Evolutionary conservation across 1,140 invertebrate genomes (phyloP), one percentile per base, ranked within the genome.

Genomic region (Euborellia annulipes): DNA sequence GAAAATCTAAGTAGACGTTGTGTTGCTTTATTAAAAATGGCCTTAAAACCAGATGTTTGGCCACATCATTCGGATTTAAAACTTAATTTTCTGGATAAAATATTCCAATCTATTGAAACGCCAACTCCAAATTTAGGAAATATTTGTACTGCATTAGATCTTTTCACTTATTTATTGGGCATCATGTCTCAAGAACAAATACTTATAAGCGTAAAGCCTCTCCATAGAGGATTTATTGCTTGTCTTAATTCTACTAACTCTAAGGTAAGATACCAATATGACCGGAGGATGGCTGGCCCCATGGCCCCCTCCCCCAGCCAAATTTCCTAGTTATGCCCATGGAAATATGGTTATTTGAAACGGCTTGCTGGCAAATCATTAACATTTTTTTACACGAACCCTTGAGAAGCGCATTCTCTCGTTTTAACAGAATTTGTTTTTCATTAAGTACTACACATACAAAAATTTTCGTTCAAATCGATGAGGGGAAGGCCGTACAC

Each of bases 31-130:
- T 65, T 96, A 2, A 92, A 92, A 63, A 80, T 76, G 48, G 88
- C 88, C 7, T 70, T 96, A 27, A 84, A 85, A 56, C 83, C 87
- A 0, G 90, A 95, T 51, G 76, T 96, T 13, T 95, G 91, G 88
- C 79, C 84, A 0, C 85, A 88, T 41, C 79, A 79, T 13, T 82
- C 85, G 51, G 91, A 96, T 58, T 68, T 95, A 1, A 92, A 92
- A 59, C 61, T 96, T 0, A 75, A 70, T 0, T 95, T 89, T 79
- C 73, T 96, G 46, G 91, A 96, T 55, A 94, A 95, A 52, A 76
- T 81, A 3, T 73, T 82, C 44, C 66, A 70, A 0, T 75, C 71
- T 16, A 71, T 82, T 3, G 80, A 82, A 22, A 71, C 66, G 14
- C 65, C 70, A 9, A 79, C 83, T 50, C 80, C 83, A 1, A 92